Base-by-base conservation (phyloP, 1,140 invertebrate species). In the Caenorhabditis brenneri region DNA sequence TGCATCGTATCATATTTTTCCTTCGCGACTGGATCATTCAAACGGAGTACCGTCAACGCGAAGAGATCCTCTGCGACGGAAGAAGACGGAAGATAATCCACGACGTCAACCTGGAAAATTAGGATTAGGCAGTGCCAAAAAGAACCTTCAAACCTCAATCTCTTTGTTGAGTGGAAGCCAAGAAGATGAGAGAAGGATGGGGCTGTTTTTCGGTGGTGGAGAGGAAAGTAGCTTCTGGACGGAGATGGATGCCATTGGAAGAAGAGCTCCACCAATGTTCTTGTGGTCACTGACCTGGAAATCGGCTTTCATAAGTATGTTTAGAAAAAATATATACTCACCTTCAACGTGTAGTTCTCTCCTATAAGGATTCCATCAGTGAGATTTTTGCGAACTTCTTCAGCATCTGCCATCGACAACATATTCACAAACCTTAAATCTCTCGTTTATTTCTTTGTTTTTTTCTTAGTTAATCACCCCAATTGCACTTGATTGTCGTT, bases 131-230 rank as follows among this genome's bases (percentile, higher is more conserved):
- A 42, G 12, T 55, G 1, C 6, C 27, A 0, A 27, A 27, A 0
- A 2, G 10, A 29, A 1, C 10, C 9, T 27, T 10, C 1, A 55
- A 27, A 74, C 65, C 36, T 74, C 65, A 15, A 74, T 42, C 7
- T 74, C 65, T 31, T 74, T 74, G 36, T 74, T 74, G 33, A 74
- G 65, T 4, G 65, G 65, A 42, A 74, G 65, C 65, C 65, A 74
- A 6, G 65, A 74, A 10, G 65, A 74, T 16, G 65, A 74, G 2
- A 74, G 65, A 46, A 24, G 65, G 24, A 74, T 36, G 42, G 65
- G 65, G 7, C 65, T n/a, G 24, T 6, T 42, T 24, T 74, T 74
- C 6, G 36, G 6, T 27, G 65, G 36, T 27, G 65, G 65, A 22
- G 65, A 74, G 1, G 65, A 46, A 0, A 74, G 7, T n/a, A 74